phyloP scores from a whole-genome alignment of 2,113 vertebrate genomes.

The Cyprinodon variegatus region DNA sequence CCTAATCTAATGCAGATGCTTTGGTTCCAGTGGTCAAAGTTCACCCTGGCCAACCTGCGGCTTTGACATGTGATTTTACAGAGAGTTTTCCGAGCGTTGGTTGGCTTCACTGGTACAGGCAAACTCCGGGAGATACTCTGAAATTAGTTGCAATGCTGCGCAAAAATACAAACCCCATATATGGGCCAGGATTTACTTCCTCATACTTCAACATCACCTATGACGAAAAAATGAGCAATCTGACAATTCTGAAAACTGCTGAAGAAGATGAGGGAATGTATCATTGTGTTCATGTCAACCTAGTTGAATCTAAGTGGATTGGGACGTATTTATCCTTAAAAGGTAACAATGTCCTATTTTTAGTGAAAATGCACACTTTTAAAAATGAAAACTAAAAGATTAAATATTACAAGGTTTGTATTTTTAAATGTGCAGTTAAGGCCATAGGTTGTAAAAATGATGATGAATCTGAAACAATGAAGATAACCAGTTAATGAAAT shows the following conservation, averaged over 20 bases:
- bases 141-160: not conserved
- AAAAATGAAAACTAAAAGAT: not conserved
- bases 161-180: fast-evolving
- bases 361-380: too few relatives aligned
- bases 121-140: slow-evolving; percentile 5
- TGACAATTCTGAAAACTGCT: slow-evolving; percentile 23
- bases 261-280: slow-evolving; percentile 26
- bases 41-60: not conserved
- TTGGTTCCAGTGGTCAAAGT: slow-evolving; percentile 17
- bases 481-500: too few relatives aligned
- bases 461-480: too few relatives aligned
- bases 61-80: slow-evolving; percentile 8
- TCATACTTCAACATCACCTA: fast-evolving
- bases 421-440: not conserved
- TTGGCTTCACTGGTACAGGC: slow-evolving; percentile 38
- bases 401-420: not conserved
- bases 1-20: slow-evolving; percentile 9
- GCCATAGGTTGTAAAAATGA: not conserved
- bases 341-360: slow-evolving; percentile 13
- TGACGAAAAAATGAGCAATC: not conserved
- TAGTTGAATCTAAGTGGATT: not conserved
- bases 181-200: not conserved
- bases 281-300: slow-evolving; percentile 19
- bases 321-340: slow-evolving; percentile 23
- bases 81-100: fast-evolving